phyloP scores from a whole-genome alignment of 2,797 vertebrate genomes.

The Chaenodraco wilsoni region DNA sequence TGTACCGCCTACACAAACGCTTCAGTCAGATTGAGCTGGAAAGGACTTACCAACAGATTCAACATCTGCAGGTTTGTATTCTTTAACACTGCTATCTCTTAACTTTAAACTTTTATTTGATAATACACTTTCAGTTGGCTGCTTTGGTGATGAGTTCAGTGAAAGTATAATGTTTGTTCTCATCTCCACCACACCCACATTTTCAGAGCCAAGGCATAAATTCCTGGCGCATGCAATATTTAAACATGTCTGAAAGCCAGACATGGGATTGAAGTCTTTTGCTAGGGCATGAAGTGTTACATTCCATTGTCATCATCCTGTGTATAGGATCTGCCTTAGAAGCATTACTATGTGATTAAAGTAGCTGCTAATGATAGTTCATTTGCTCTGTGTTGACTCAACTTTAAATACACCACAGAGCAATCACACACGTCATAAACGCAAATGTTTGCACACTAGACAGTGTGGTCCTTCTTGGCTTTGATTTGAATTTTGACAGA shows the following conservation, averaged over 20 bases:
- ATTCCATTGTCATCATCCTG: slow-evolving; percentile 23
- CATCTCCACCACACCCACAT: slow-evolving; percentile 2
- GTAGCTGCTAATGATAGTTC: slow-evolving; percentile 25
- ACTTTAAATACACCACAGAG: slow-evolving; percentile 26
- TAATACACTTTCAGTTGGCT: not conserved
- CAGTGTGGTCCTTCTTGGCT: not conserved
- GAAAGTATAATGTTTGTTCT: slow-evolving; percentile 26
- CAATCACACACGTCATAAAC: not conserved
- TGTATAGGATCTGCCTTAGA: not conserved
- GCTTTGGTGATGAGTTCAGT: slow-evolving; percentile 3
- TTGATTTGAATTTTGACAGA: not conserved
- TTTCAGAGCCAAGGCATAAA: slow-evolving; percentile 32
- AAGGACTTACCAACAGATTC: slow-evolving; percentile 90
- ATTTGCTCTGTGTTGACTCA: slow-evolving; percentile 30
- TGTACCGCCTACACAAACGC: slow-evolving; percentile 95
- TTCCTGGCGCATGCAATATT: slow-evolving; percentile 49
- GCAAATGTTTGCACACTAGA: slow-evolving; percentile 2
- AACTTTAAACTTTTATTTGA: not conserved
- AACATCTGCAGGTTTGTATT: slow-evolving; percentile 90
- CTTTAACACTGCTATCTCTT: not conserved
- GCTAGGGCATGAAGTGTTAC: slow-evolving; percentile 22
- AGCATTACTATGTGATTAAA: slow-evolving; percentile 19
- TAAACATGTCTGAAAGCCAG: slow-evolving; percentile 25
- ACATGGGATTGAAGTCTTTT: slow-evolving; percentile 13
- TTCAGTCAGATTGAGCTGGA: slow-evolving; percentile 95